Percentiles rank a stretch among this genome's conserved stretches.
phyloP scores from a whole-genome alignment of 1,140 invertebrate species.

The Cydia pomonella region DNA sequence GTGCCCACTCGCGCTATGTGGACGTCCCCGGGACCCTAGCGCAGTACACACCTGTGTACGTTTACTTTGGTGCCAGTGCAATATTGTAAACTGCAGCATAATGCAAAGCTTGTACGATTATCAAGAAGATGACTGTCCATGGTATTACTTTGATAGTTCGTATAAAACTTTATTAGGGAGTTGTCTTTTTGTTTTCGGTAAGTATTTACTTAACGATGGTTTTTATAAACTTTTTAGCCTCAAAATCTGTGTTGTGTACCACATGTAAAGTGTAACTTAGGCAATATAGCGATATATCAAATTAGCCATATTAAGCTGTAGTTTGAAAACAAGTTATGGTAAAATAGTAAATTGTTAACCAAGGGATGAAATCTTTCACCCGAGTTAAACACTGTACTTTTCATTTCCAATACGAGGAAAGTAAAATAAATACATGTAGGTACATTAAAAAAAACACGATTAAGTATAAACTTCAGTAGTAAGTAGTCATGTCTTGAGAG shows the following conservation, averaged over 20 bases:
- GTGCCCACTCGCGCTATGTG: constrained; percentile 60
- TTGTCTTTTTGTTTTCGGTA: constrained; percentile 78
- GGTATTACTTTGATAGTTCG: constrained; percentile 79
- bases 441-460: too few relatives aligned
- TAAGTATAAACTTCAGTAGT: too few relatives aligned
- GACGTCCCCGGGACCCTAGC: constrained; percentile 55
- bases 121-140: constrained; percentile 76
- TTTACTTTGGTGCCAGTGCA: constrained; percentile 54
- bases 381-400: too few relatives aligned
- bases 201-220: constrained; percentile 43
- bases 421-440: too few relatives aligned
- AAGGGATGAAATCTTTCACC: too few relatives aligned
- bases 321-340: too few relatives aligned
- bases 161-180: constrained; percentile 77
- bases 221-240: too few relatives aligned
- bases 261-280: not conserved
- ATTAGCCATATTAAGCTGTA: too few relatives aligned
- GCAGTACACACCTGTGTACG: constrained; percentile 39
- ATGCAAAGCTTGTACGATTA: constrained; percentile 66
- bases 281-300: too few relatives aligned
- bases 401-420: too few relatives aligned
- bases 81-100: constrained; percentile 44
- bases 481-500: too few relatives aligned
- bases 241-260: not conserved
- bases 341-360: too few relatives aligned